Evolutionary conservation across 2,888 invertebrate species (phyloP).

Genomic region (Caenorhabditis sp.): DNA sequence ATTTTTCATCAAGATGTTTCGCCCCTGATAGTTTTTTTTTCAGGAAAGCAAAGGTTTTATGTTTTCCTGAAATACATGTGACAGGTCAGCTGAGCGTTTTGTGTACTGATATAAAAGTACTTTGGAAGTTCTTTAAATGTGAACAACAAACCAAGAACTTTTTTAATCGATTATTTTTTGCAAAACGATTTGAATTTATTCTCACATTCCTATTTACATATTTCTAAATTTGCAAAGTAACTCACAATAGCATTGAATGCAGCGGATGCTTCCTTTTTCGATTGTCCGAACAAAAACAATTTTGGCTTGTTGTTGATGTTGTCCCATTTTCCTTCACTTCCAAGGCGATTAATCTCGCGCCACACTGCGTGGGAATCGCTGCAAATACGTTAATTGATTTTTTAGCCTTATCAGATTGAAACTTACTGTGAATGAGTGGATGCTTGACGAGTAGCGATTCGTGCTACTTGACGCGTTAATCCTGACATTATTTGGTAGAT

Average conservation of each 20-base stretch:
- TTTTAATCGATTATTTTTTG: background rate
- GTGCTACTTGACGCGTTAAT: constrained; percentile 23
- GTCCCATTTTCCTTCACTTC: constrained; percentile 65
- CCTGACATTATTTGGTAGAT: constrained; percentile 17
- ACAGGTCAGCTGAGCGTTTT: background rate
- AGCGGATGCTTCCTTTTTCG: constrained; percentile 53
- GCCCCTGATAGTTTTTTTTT: too few relatives aligned
- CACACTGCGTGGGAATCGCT: constrained; percentile 41
- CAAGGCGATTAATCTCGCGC: constrained; percentile 62
- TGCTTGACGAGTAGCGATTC: constrained; percentile 31
- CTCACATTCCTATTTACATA: background rate
- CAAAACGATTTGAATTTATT: background rate
- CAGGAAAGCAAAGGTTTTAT: background rate
- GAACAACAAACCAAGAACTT: background rate
- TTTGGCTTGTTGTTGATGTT: constrained; percentile 62
- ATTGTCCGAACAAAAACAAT: constrained; percentile 50
- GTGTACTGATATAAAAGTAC: background rate
- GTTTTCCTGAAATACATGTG: background rate
- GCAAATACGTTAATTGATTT: background rate
- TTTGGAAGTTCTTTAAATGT: constrained; percentile 8
- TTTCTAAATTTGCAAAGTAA: background rate
- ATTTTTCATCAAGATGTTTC: too few relatives aligned
- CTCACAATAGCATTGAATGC: constrained; percentile 48
- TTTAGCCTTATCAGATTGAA: constrained; percentile 2
- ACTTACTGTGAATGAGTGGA: constrained; percentile 38